Base-by-base conservation (phyloP, 2,797 vertebrate species). In the Otolemur crassicaudatus region DNA sequence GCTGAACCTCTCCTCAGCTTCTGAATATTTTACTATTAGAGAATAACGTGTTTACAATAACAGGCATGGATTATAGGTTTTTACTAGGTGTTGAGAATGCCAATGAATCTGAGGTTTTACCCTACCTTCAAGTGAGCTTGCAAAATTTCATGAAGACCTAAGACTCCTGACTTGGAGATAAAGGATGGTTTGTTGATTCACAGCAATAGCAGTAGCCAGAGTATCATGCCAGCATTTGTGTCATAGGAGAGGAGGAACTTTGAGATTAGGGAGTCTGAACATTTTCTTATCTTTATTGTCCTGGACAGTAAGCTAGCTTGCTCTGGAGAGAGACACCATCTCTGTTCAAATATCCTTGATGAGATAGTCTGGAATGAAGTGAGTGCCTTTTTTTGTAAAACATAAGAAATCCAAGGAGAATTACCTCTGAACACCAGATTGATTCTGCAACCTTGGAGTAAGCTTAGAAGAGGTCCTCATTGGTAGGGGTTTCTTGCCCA, bases 11-110 rank as follows among this genome's bases (percentile, higher is more conserved):
- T 93, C 10, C 27, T 94, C 34, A 88, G 65, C n/a, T 93, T 91
- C 56, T 69, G 56, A 81, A 56, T 85, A 65, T 84, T 90, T 94
- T 84, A 90, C 29, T 19, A 79, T 34, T 96, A 81, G 67, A 90
- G 53, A 96, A 72, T 34, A 3, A 88, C 34, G 4, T 34, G 5
- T 77, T 94, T 88, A 67, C 3, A 91, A 22, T 72, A 63, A 56
- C 13, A 73, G 10, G 8, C 34, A 75, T 61, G 75, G 56, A 46
- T 27, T 49, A 91, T 37, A 73, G 53, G 40, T 81, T 31, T 84
- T 40, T 79, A 46, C 29, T n/a, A 12, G 22, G 79, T 34, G 7
- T 84, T 17, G 34, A 87, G 61, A 67, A 84, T 90, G 34, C 34
- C 60, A 56, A 11, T 13, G 23, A 46, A 27, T 60, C 23, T 80